Percentiles rank a stretch among this genome's conserved stretches.
These are phyloP conservation scores for Uria lomvia DNA, from an alignment of 2,113 vertebrate genomes.

Conservation along the genomic window DNA sequence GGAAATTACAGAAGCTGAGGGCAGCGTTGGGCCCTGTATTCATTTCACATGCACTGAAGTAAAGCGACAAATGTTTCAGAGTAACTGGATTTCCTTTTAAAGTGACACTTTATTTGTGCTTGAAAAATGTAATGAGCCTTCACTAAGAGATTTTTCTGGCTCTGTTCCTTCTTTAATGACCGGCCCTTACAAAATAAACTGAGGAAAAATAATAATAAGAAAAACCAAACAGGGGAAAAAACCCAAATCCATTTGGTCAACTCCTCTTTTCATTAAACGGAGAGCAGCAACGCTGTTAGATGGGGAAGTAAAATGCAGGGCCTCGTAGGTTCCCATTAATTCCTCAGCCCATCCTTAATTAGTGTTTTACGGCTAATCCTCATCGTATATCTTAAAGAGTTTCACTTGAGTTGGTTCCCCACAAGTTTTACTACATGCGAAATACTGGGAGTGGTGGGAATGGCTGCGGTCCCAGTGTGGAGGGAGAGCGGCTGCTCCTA, in stretches of 20 bases:
- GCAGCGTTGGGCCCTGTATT: neutral
- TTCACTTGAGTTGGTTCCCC: constrained; percentile 65
- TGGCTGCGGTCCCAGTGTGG: constrained; percentile 23
- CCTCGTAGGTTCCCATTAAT: constrained; percentile 42
- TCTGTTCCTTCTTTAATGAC: neutral
- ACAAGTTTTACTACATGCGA: constrained; percentile 68
- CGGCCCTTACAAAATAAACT: constrained; percentile 11
- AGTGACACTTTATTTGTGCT: constrained; percentile 57
- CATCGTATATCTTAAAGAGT: constrained; percentile 58
- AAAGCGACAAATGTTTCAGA: constrained; percentile 52
- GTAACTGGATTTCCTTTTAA: constrained; percentile 57
- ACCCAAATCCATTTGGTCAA: neutral
- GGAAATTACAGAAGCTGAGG: constrained; percentile 52
- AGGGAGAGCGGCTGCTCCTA: constrained; percentile 68
- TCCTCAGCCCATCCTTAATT: constrained; percentile 66
- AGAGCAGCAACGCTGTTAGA: neutral
- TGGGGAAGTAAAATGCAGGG: constrained; percentile 10
- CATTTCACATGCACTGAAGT: constrained; percentile 31
- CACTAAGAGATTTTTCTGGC: neutral
- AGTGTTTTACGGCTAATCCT: constrained; percentile 66
- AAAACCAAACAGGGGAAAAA: neutral
- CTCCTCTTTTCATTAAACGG: constrained; percentile 11
- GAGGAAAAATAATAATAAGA: neutral
- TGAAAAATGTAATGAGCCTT: constrained; percentile 29
- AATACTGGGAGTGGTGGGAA: constrained; percentile 42